Evolutionary conservation across 2,113 vertebrate genomes (phyloP).

Genomic region (cattle (Bos taurus)): ARS-UCD2.0 NC_037329.1:47630501-47631000

Average conservation of each 20-base stretch:
- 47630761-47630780: not conserved
- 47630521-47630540: not conserved
- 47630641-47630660: not conserved
- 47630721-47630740: not conserved
- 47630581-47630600: not conserved
- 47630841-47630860: not conserved
- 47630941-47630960: not conserved
- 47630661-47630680: not conserved
- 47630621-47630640: not conserved
- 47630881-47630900: not conserved
- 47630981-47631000: not conserved
- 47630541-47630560: not conserved
- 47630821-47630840: not conserved
- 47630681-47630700: not conserved
- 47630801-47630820: not conserved
- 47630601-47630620: not conserved
- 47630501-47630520: not conserved
- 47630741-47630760: not conserved
- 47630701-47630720: not conserved
- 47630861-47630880: not conserved
- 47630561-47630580: not conserved
- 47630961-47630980: not conserved
- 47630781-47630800: not conserved
- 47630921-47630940: not conserved
- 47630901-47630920: not conserved